Evolutionary conservation across 1,140 invertebrate genomes (phyloP), one percentile per base, ranked within the genome.

Genomic region (Macrocentrus cingulum): DNA sequence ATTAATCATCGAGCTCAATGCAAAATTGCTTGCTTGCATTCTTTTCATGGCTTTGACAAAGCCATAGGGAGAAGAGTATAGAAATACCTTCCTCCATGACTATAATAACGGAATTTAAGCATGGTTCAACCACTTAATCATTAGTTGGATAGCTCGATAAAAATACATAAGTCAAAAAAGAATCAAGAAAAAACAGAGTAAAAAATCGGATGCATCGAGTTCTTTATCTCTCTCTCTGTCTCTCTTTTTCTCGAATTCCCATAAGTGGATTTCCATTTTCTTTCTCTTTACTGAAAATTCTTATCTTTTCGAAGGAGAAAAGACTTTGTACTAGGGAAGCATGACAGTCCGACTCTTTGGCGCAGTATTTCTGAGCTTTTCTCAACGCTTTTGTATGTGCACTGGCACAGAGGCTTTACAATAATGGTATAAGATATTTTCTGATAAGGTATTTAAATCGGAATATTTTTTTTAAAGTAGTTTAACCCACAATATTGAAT

Each of bases 1-100:
- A 54, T 60, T 48, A 55, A 54, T 60, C 51, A 54, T 60, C 18
- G n/a, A n/a, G 4, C n/a, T 57, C 18, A 19, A 49, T 1, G 16
- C 25, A 32, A 19, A 32, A 49, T 8, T 32, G 25, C 13, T 18
- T 32, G 13, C 15, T 49, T 32, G 15, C 42, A 56, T 56, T 46
- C 41, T 45, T 15, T 56, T 19, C 8, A 36, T 18, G 4, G 7
- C 25, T 1, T 37, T 8, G 16, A 34, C 16, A 42, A 46, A 46
- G 18, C 18, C 16, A 22, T 46, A 23, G 13, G 18, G 41, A 42
- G 23, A 45, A 45, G 19, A 15, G 41, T 15, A 15, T 18, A 22
- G 16, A 23, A 50, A 50, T 50, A 34, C 29, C 23, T 50, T 23
- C 5, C 20, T 42, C 20, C 41, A 16, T 42, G 20, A n/a, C 4